phyloP scores from a whole-genome alignment of 2,797 vertebrate genomes.

The Hippocampus kuda region DNA sequence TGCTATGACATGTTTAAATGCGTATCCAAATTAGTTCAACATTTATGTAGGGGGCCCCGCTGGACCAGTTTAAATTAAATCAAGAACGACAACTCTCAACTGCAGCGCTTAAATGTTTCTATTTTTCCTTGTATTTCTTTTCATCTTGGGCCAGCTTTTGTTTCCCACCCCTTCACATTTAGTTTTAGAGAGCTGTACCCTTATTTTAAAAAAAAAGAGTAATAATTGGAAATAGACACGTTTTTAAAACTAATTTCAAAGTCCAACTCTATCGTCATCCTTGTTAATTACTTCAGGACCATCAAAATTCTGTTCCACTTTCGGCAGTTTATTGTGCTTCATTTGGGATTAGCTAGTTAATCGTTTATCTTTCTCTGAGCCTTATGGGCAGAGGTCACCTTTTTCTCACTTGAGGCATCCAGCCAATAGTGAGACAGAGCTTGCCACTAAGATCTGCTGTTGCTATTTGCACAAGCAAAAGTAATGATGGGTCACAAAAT shows the following conservation, averaged over 20 bases:
- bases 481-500: background rate
- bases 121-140: slow-evolving; percentile 66
- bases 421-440: background rate
- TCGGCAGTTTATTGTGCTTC: background rate
- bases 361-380: background rate
- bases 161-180: slow-evolving; percentile 41
- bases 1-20: background rate
- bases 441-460: background rate
- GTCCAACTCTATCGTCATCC: background rate
- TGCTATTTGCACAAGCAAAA: background rate
- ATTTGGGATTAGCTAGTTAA: background rate
- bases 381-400: background rate
- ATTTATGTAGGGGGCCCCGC: slow-evolving; percentile 47
- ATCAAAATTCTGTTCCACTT: background rate
- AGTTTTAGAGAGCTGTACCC: background rate
- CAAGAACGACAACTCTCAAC: slow-evolving; percentile 50
- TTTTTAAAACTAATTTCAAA: background rate
- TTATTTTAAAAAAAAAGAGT: background rate
- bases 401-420: background rate
- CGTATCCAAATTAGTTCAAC: slow-evolving; percentile 56
- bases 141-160: slow-evolving; percentile 68
- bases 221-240: background rate
- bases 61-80: slow-evolving; percentile 57
- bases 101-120: slow-evolving; percentile 71
- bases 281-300: background rate